These are phyloP conservation scores for Lissocephala sabroskyi DNA, from an alignment of 2,888 invertebrate species.

Conservation along the genomic window DNA sequence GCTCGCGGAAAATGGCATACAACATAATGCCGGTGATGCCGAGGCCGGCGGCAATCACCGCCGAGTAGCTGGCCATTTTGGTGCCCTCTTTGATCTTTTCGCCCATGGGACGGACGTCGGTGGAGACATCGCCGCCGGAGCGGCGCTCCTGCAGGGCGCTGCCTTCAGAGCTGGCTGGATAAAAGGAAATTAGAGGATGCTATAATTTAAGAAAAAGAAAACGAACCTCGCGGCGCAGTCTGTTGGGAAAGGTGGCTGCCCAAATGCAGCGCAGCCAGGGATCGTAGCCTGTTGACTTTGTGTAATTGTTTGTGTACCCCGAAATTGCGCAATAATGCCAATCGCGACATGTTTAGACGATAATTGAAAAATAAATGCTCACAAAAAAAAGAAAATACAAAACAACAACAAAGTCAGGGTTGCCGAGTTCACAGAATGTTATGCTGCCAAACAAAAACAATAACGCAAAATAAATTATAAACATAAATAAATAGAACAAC, in stretches of 20 bases:
- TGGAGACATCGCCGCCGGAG: constrained; percentile 55
- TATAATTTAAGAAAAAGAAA: neutral
- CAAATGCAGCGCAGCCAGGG: constrained; percentile 25
- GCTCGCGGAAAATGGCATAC: constrained; percentile 87
- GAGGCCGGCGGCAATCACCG: constrained; percentile 85
- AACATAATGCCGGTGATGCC: constrained; percentile 88
- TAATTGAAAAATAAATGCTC: too few species aligned
- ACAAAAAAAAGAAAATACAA: too few species aligned
- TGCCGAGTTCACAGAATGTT: constrained; percentile 3
- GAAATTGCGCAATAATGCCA: constrained; percentile 48
- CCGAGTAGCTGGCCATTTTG: constrained; percentile 89
- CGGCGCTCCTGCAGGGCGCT: constrained; percentile 35
- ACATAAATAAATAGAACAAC: too few species aligned
- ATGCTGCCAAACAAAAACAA: constrained; percentile 11
- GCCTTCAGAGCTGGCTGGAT: constrained; percentile 5
- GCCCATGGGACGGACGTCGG: constrained; percentile 78
- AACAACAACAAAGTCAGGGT: neutral
- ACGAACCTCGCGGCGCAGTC: constrained; percentile 28
- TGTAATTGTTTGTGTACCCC: constrained; percentile 23
- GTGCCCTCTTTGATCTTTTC: constrained; percentile 91
- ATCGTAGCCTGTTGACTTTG: constrained; percentile 17
- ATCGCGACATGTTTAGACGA: constrained; percentile 42
- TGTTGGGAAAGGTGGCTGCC: constrained; percentile 18
- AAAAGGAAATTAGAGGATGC: neutral
- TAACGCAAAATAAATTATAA: too few species aligned